Evolutionary conservation across 2,113 vertebrate genomes (phyloP).

Genomic region (Raja brachyura): DNA sequence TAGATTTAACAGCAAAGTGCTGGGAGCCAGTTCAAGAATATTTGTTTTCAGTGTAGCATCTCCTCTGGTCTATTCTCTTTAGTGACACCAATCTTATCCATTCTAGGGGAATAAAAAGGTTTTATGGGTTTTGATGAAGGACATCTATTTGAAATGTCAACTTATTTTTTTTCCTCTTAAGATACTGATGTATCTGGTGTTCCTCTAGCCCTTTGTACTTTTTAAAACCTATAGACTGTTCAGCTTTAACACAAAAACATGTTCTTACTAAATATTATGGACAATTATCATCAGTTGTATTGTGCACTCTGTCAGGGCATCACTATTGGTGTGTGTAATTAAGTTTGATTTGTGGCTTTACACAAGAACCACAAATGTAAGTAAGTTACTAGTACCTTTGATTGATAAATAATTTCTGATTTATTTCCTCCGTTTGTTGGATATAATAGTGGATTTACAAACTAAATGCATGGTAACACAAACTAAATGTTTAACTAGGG

Average conservation of each 20-base stretch:
- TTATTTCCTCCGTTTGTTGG: neutral
- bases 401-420: constrained; percentile 3
- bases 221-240: neutral
- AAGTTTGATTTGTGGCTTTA: neutral
- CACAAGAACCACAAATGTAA: neutral
- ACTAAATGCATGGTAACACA: neutral
- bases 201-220: neutral
- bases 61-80: neutral
- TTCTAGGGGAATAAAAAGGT: neutral
- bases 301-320: neutral
- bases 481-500: neutral
- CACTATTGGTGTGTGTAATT: neutral
- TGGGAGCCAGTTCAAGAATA: neutral
- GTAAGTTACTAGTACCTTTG: neutral
- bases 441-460: neutral
- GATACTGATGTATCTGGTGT: too few species aligned
- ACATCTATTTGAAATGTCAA: neutral
- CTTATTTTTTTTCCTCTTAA: neutral
- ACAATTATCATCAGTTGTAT: neutral
- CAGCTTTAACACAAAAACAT: neutral
- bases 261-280: neutral
- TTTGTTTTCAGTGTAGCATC: neutral
- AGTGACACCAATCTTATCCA: neutral
- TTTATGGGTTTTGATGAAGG: neutral
- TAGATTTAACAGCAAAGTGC: neutral